These are phyloP conservation scores for Pegoplata infirma DNA, from an alignment of 2,888 invertebrate genomes.

Conservation along the genomic window DNA sequence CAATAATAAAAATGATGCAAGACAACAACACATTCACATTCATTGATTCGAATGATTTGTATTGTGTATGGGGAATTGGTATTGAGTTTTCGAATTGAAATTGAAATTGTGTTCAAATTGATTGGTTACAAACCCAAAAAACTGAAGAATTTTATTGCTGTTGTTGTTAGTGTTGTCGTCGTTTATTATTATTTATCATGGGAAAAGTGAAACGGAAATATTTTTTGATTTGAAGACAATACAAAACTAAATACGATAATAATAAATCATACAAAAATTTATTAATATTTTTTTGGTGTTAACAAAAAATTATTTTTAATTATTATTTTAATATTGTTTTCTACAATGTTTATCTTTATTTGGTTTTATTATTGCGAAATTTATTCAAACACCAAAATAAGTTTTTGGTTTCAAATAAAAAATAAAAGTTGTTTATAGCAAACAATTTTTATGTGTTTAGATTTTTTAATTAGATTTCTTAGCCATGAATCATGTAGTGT, in stretches of 20 bases:
- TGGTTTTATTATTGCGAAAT: conserved; percentile 45
- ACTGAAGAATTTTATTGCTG: not conserved
- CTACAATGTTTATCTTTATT: conserved; percentile 36
- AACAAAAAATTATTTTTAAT: conserved; percentile 14
- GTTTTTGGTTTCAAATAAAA: no score
- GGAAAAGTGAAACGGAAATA: conserved; percentile 37
- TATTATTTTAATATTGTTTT: conserved; percentile 37
- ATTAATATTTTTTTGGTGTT: not conserved
- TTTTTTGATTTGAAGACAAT: not conserved
- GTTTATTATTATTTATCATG: not conserved
- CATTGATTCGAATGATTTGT: conserved; percentile 24
- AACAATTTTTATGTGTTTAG: conserved; percentile 27
- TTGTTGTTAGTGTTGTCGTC: conserved; percentile 5
- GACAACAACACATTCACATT: not conserved
- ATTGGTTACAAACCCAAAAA: conserved; percentile 16
- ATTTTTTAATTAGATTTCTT: conserved; percentile 47
- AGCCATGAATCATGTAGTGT: conserved; percentile 13
- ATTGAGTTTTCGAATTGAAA: no score
- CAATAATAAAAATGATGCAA: conserved; percentile 18
- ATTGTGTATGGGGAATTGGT: no score
- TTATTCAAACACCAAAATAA: no score
- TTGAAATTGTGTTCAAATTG: conserved; percentile 9
- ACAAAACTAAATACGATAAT: conserved; percentile 34
- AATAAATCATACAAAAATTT: conserved; percentile 22
- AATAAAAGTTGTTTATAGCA: conserved; percentile 4